A percentile compares a stretch with the other conserved stretches of the same genome.
Evolutionary conservation across 2,113 vertebrate genomes (phyloP).

Genomic region (Oryzias celebensis): DNA sequence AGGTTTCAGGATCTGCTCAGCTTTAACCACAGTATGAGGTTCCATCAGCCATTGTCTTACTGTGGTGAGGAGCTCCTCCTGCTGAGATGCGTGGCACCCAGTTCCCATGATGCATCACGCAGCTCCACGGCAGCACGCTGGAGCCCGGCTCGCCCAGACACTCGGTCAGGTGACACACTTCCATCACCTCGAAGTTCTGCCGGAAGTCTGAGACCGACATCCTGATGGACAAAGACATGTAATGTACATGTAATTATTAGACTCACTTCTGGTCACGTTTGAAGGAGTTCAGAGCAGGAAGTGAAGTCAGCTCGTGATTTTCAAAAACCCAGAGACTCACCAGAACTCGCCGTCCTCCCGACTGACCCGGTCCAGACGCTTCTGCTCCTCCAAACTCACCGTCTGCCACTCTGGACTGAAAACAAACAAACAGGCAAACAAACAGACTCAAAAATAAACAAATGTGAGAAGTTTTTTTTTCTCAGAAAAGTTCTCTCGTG

Average conservation of each 20-base stretch:
- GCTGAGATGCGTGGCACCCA: slow-evolving; percentile 67
- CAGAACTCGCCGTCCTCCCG: slow-evolving; percentile 72
- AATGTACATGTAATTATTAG: neutral
- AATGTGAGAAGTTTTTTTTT: too few species aligned
- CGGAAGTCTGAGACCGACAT: slow-evolving; percentile 77
- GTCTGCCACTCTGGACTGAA: slow-evolving; percentile 60
- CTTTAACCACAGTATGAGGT: too few species aligned
- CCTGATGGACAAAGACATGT: slow-evolving; percentile 51
- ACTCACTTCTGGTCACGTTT: neutral
- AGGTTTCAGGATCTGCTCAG: too few species aligned
- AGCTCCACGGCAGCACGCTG: slow-evolving; percentile 60
- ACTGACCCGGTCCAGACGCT: slow-evolving; percentile 31
- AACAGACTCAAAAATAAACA: neutral
- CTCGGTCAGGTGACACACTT: slow-evolving; percentile 76
- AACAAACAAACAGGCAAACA: neutral
- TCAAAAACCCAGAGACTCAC: slow-evolving; percentile 33
- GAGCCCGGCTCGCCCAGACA: slow-evolving; percentile 17
- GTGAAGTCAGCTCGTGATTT: too few species aligned
- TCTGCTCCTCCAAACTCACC: slow-evolving; percentile 53
- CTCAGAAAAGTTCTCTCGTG: too few species aligned
- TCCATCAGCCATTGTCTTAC: slow-evolving; percentile 19
- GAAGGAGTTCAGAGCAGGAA: neutral
- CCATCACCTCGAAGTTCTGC: slow-evolving; percentile 73
- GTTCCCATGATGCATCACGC: slow-evolving; percentile 65
- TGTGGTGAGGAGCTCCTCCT: slow-evolving; percentile 51